Conservation (phyloP, 35 echinoderm and acorn worm genomes). For the Anneissia japonica region DNA sequence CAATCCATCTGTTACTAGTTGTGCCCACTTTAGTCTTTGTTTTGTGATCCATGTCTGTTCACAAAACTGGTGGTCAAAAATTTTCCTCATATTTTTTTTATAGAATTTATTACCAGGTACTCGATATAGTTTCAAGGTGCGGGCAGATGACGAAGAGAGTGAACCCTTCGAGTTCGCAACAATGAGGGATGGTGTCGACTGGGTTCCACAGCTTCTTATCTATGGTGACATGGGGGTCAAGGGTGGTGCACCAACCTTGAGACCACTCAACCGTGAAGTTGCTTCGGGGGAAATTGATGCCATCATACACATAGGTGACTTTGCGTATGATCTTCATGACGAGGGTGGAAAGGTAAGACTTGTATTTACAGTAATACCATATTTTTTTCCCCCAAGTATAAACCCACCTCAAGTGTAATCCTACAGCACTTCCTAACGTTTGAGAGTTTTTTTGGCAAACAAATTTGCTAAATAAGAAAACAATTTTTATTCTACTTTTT, state of each 20-base stretch:
- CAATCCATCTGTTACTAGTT: too few relatives aligned
- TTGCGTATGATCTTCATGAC: slow-evolving; percentile 87
- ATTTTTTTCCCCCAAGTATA: too few relatives aligned
- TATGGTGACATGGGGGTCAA: slow-evolving; percentile 78
- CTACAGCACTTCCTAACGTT: too few relatives aligned
- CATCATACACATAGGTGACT: slow-evolving; percentile 74
- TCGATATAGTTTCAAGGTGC: slow-evolving; percentile 57
- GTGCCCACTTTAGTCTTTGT: too few relatives aligned
- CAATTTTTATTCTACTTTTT: too few relatives aligned
- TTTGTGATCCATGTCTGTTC: neutral
- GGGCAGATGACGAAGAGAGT: slow-evolving; percentile 38
- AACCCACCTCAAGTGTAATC: too few relatives aligned
- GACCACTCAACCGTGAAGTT: slow-evolving; percentile 42
- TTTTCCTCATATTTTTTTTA: neutral
- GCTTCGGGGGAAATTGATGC: slow-evolving; percentile 41
- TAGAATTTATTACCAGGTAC: slow-evolving; percentile 50
- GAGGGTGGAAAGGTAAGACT: slow-evolving; percentile 84
- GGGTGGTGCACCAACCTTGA: slow-evolving; percentile 76
- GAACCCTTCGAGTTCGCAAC: slow-evolving; percentile 35
- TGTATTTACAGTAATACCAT: too few relatives aligned
- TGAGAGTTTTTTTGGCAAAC: too few relatives aligned
- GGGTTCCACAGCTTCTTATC: slow-evolving; percentile 53
- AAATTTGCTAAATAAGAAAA: too few relatives aligned
- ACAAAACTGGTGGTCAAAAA: neutral
- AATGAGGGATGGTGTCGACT: slow-evolving; percentile 65